phyloP scores from a whole-genome alignment of 2,797 vertebrate genomes.

The Falco concolor region DNA sequence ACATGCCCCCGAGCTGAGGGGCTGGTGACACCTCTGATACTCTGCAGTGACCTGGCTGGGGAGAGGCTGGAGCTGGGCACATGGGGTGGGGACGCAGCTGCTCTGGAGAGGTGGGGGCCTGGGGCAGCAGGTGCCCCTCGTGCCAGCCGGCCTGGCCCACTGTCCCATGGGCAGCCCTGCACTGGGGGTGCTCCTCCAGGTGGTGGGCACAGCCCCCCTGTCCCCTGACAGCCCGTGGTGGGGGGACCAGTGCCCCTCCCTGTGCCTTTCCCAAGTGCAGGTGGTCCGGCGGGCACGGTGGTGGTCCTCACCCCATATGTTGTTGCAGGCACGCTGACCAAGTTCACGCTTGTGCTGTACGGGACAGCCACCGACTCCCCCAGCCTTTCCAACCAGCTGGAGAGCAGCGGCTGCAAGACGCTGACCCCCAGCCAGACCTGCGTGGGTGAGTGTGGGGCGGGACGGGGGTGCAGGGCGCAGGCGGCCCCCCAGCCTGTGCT shows the following conservation, averaged over 20 bases:
- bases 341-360: slow-evolving; percentile 90
- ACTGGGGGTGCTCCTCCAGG: neutral
- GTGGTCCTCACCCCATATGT: neutral
- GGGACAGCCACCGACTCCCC: slow-evolving; percentile 80
- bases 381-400: slow-evolving; percentile 74
- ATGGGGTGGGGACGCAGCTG: neutral
- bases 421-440: slow-evolving; percentile 88
- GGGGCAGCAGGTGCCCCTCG: neutral
- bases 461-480: accelerated
- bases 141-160: neutral
- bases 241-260: neutral
- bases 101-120: accelerated
- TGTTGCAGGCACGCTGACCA: slow-evolving; percentile 87
- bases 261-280: accelerated
- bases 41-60: neutral
- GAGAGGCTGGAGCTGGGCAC: neutral
- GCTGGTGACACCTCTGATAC: neutral
- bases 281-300: accelerated
- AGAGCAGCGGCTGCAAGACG: slow-evolving; percentile 87
- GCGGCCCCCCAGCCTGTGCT: accelerated
- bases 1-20: neutral
- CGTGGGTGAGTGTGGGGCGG: slow-evolving; percentile 81
- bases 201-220: neutral
- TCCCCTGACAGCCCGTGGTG: neutral
- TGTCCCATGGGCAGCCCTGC: neutral